Conservation (phyloP, 2,888 invertebrate genomes). For the Tricholauxania praeusta region DNA sequence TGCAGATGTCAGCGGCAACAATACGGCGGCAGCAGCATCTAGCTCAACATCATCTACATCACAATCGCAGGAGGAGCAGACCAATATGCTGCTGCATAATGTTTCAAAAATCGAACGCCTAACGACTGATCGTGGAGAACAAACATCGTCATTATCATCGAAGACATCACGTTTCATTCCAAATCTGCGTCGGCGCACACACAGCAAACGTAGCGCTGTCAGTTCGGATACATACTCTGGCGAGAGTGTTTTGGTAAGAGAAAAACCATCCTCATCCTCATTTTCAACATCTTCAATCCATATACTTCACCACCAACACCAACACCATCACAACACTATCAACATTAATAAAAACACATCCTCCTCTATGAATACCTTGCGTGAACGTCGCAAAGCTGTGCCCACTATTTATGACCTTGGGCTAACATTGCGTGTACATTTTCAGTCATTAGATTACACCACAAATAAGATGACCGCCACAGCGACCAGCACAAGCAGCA, state of each 20-base stretch:
- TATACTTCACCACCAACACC: constrained; percentile 46
- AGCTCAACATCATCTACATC: constrained; percentile 47
- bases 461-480: constrained; percentile 52
- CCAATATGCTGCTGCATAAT: constrained; percentile 66
- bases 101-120: constrained; percentile 67
- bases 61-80: constrained; percentile 62
- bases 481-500: constrained; percentile 55
- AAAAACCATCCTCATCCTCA: constrained; percentile 44
- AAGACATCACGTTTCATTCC: constrained; percentile 66
- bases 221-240: constrained; percentile 67
- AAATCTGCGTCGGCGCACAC: constrained; percentile 61
- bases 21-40: constrained; percentile 48
- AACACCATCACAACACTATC: constrained; percentile 46
- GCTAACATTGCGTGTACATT: constrained; percentile 63
- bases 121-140: constrained; percentile 54
- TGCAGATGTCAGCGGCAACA: constrained; percentile 56
- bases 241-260: constrained; percentile 67
- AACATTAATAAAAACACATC: constrained; percentile 42
- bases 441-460: constrained; percentile 65
- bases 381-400: constrained; percentile 59
- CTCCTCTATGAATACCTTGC: constrained; percentile 39
- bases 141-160: constrained; percentile 50
- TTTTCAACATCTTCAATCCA: constrained; percentile 46
- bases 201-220: constrained; percentile 63
- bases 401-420: constrained; percentile 63